Percentiles rank a stretch among this genome's conserved stretches.
Evolutionary conservation across 2,888 invertebrate species (phyloP).

Genomic region (Sarcophaga rosellei): DNA sequence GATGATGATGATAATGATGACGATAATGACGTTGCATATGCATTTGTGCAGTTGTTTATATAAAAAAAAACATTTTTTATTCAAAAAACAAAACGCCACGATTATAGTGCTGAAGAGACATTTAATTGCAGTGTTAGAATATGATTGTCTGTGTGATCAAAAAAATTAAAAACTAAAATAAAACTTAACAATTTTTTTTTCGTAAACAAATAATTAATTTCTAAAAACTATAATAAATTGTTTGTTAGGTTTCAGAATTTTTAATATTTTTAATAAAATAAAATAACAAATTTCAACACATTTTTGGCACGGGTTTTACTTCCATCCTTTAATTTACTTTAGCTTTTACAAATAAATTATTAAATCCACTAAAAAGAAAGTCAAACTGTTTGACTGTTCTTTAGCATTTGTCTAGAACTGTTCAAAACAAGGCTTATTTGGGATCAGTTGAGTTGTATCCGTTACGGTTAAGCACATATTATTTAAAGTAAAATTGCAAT

Average conservation of each 20-base stretch:
- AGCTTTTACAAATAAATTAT: no score
- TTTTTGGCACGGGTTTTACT: no score
- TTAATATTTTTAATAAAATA: no score
- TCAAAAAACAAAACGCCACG: conserved; percentile 17
- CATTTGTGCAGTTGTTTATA: conserved; percentile 4
- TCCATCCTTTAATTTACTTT: no score
- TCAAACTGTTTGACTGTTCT: background rate
- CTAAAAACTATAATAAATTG: no score
- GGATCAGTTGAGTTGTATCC: conserved; percentile 40
- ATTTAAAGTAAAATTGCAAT: background rate
- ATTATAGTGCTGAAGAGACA: background rate
- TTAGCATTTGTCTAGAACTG: conserved; percentile 9
- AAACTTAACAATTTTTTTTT: no score
- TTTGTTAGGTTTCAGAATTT: no score
- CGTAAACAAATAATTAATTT: no score
- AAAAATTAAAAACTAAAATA: no score
- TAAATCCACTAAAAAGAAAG: no score
- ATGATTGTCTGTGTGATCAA: no score
- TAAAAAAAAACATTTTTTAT: conserved; percentile 30
- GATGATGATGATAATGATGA: background rate
- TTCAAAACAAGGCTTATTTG: conserved; percentile 22
- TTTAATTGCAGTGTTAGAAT: background rate
- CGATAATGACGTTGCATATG: conserved; percentile 11
- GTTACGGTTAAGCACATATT: conserved; percentile 26
- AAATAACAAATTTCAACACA: no score